Conservation (phyloP, 2,888 invertebrate genomes). For the Therioaphis trifolii region DNA sequence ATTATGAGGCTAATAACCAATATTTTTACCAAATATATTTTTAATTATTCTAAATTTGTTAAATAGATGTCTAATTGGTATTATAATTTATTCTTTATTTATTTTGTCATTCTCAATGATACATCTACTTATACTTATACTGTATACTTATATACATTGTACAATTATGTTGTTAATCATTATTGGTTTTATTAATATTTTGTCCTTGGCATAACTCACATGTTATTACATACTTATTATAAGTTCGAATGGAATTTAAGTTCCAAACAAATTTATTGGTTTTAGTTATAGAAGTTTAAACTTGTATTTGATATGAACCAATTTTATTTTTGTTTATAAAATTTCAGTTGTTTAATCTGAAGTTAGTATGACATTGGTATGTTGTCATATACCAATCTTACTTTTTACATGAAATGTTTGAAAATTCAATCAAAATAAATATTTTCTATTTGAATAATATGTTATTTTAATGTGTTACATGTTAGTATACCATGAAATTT, state of each 20-base stretch:
- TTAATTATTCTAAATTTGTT: slow-evolving; percentile 31
- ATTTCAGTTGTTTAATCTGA: background rate
- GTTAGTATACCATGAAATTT: too few relatives aligned
- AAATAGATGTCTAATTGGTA: slow-evolving; percentile 29
- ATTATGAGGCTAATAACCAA: slow-evolving; percentile 7
- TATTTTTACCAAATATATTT: slow-evolving; percentile 17
- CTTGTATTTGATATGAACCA: background rate
- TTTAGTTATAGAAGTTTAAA: background rate
- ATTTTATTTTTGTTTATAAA: background rate
- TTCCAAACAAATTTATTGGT: background rate
- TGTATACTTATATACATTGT: too few relatives aligned
- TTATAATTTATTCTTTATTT: slow-evolving; percentile 28
- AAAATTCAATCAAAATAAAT: too few relatives aligned
- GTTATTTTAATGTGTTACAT: too few relatives aligned
- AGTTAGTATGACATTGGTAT: too few relatives aligned
- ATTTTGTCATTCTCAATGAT: slow-evolving; percentile 14
- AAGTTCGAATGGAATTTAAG: background rate
- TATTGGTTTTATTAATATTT: background rate
- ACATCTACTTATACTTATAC: too few relatives aligned
- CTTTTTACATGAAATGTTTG: too few relatives aligned
- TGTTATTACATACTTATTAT: background rate
- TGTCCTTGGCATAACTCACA: background rate
- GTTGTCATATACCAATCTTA: too few relatives aligned
- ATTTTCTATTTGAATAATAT: too few relatives aligned
- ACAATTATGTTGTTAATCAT: background rate